phyloP scores from a whole-genome alignment of 2,113 vertebrate genomes.

The Notarius lentiginosus region DNA sequence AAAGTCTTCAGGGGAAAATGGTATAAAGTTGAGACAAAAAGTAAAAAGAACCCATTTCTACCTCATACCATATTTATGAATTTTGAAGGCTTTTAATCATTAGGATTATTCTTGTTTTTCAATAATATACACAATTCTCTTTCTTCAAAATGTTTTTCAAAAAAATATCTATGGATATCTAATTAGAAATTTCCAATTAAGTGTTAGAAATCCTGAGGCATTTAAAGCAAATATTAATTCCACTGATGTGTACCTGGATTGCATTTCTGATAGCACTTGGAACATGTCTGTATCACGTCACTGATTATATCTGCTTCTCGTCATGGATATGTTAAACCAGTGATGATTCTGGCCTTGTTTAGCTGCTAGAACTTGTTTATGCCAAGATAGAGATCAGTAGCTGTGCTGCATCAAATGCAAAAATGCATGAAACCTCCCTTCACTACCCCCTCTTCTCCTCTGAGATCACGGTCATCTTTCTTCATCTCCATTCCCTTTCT shows the following conservation, averaged over 20 bases:
- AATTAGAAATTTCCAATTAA: slow-evolving; percentile 16
- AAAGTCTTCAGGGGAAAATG: slow-evolving; percentile 18
- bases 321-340: slow-evolving; percentile 18
- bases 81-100: slow-evolving; percentile 26
- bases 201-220: not conserved
- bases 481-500: slow-evolving; percentile 11
- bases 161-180: slow-evolving; percentile 7
- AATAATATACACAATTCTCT: slow-evolving; percentile 14
- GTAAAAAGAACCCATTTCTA: slow-evolving; percentile 29
- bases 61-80: slow-evolving; percentile 5
- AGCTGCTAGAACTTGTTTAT: slow-evolving; percentile 35
- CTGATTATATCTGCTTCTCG: not conserved
- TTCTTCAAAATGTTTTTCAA: slow-evolving; percentile 15
- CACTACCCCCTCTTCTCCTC: slow-evolving; percentile 17
- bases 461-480: slow-evolving; percentile 25
- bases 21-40: slow-evolving; percentile 4
- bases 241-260: slow-evolving; percentile 4
- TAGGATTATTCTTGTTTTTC: slow-evolving; percentile 16
- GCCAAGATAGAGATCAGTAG: slow-evolving; percentile 38
- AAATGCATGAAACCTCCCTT: slow-evolving; percentile 22
- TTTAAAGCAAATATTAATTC: not conserved
- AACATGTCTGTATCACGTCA: not conserved
- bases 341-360: slow-evolving; percentile 27
- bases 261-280: not conserved
- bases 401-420: slow-evolving; percentile 31